Evolutionary conservation across 2,113 vertebrate species (phyloP), one percentile per base, ranked within the genome.

Genomic region (Tiliqua scincoides): DNA sequence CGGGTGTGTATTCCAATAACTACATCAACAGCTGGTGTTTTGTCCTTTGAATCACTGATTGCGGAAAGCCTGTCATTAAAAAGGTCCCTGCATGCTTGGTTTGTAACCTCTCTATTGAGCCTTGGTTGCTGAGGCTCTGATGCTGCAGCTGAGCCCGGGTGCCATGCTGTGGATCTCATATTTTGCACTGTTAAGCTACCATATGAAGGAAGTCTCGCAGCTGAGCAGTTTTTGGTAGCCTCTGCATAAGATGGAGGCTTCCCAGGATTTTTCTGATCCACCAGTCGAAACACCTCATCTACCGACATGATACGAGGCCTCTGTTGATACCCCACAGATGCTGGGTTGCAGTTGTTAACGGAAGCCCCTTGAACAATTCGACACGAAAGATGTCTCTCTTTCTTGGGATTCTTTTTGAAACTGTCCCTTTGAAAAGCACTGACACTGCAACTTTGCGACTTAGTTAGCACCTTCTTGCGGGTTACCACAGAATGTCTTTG

Each of bases 221-320:
- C 52, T 32, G 86, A 77, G 27, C 85, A 93, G 89, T 95, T 93
- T 90, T 90, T 96, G 57, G 98, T 75, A 1, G 98, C 98, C 70
- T 98, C 97, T 90, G 97, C 85, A 0, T 99, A 99, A 0, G 98
- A 96, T 0, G 99, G 99, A 0, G 98, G 99, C 15, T 87, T 96
- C 65, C 96, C 94, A 3, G 97, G 96, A 57, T 94, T 93, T 85
- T 43, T 95, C 89, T 96, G 96, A 89, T 98, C 98, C 65, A 97
- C 95, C 2, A 94, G 94, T 83, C 94, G 96, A 91, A 99, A 98
- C 14, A 98, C 96, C 37, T 98, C 97, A 6, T 98, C 96, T 25
- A 94, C 96, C 0, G 97, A 99, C 85, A 96, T 94, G 37, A 97
- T 94, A 4, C 93, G 93, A 6, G 88, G 78, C 6, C 92, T 95